phyloP scores from a whole-genome alignment of 2,113 vertebrate genomes.

The Silurus glanis region DNA sequence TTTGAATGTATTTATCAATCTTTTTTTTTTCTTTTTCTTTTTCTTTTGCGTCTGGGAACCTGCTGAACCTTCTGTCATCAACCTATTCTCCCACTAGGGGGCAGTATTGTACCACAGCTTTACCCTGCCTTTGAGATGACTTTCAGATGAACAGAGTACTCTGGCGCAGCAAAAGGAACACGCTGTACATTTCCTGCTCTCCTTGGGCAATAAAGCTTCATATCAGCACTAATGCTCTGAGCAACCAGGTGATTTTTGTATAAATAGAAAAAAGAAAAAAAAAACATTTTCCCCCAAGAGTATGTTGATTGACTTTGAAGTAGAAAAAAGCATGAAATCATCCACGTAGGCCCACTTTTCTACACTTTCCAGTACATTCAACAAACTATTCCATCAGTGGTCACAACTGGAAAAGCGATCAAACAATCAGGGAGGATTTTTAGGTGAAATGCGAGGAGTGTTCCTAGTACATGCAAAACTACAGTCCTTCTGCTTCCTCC shows the following conservation, averaged over 20 bases:
- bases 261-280: background rate
- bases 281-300: background rate
- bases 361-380: background rate
- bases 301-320: background rate
- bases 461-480: slow-evolving; percentile 4
- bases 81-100: slow-evolving; percentile 30
- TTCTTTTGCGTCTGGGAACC: background rate
- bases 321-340: background rate
- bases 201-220: slow-evolving; percentile 37
- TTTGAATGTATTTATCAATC: background rate
- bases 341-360: background rate
- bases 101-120: slow-evolving; percentile 23
- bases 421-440: background rate
- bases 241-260: background rate
- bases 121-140: slow-evolving; percentile 50
- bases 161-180: slow-evolving; percentile 42
- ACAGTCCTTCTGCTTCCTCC: slow-evolving; percentile 7
- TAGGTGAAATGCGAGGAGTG: background rate
- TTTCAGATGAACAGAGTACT: slow-evolving; percentile 40
- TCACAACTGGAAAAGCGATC: background rate
- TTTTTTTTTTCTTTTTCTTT: background rate
- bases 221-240: slow-evolving; percentile 37
- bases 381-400: background rate
- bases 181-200: slow-evolving; percentile 46
- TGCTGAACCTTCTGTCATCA: background rate